These are phyloP conservation scores for Scyliorhinus canicula DNA, from an alignment of 2,797 vertebrate species.

Conservation along the genomic window DNA sequence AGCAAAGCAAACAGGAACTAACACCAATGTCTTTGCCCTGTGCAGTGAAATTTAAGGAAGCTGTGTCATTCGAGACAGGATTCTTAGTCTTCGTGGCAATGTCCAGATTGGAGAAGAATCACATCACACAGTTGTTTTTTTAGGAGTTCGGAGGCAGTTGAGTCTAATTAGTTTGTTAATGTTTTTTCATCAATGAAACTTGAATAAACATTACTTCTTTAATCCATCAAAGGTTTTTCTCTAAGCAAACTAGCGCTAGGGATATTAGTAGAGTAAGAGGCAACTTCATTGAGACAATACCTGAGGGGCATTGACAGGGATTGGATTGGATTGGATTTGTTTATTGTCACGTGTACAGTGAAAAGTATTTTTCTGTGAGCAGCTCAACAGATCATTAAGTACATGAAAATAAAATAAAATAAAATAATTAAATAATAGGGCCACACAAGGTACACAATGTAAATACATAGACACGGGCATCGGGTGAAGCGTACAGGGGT, in stretches of 20 bases:
- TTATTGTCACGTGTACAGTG: too few species aligned
- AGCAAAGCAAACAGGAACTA: not conserved
- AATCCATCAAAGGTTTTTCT: not conserved
- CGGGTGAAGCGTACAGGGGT: too few species aligned
- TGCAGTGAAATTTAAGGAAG: not conserved
- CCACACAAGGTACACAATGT: too few species aligned
- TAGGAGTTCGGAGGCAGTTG: not conserved
- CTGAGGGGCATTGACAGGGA: too few species aligned
- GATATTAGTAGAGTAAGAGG: too few species aligned
- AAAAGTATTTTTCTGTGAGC: too few species aligned
- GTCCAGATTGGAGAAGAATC: not conserved
- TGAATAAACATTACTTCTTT: not conserved
- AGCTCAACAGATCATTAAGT: too few species aligned
- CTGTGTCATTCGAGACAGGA: not conserved
- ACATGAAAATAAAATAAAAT: too few species aligned
- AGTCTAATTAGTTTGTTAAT: not conserved
- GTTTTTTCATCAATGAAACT: not conserved
- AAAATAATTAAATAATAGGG: too few species aligned
- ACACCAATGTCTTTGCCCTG: not conserved
- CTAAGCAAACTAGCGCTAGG: not conserved
- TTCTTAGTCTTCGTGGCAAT: not conserved
- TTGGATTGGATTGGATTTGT: too few species aligned
- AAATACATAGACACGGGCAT: too few species aligned
- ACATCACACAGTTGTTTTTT: not conserved
- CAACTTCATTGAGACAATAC: too few species aligned